Conservation (phyloP, 1,140 invertebrate species). For the Philaenus spumarius region DNA sequence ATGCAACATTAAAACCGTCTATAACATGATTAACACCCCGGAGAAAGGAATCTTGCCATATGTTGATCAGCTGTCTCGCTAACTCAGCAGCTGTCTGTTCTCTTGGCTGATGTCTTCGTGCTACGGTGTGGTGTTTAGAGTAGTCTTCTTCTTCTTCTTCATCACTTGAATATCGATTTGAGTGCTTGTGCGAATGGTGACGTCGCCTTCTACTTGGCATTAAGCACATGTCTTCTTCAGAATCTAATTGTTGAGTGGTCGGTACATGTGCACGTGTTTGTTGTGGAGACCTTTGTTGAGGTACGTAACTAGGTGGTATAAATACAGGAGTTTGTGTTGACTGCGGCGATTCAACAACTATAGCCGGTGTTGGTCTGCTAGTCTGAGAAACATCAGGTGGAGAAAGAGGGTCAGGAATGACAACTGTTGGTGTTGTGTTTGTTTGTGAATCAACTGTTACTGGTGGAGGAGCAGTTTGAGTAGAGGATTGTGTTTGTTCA, state of each 20-base stretch:
- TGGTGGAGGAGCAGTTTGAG: slow-evolving; percentile 9
- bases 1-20: slow-evolving; percentile 18
- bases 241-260: no score
- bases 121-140: not conserved
- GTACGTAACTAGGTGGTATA: slow-evolving; percentile 6
- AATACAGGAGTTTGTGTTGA: slow-evolving; percentile 7
- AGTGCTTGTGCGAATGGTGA: slow-evolving; percentile 6
- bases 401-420: not conserved
- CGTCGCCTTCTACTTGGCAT: not conserved
- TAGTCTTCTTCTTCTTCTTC: slow-evolving; percentile 11
- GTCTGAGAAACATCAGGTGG: not conserved
- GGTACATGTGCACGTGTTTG: not conserved
- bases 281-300: slow-evolving; percentile 3
- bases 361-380: slow-evolving; percentile 7
- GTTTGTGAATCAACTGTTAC: slow-evolving; percentile 8
- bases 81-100: slow-evolving; percentile 14
- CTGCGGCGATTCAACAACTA: slow-evolving; percentile 15
- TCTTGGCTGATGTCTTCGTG: not conserved
- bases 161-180: not conserved
- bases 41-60: slow-evolving; percentile 17
- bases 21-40: slow-evolving; percentile 12
- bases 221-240: not conserved
- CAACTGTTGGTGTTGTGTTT: slow-evolving; percentile 6
- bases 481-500: slow-evolving; percentile 11
- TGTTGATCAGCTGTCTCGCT: slow-evolving; percentile 17